Base-by-base conservation (phyloP, 1,140 invertebrate species). In the Acromyrmex heyeri region DNA sequence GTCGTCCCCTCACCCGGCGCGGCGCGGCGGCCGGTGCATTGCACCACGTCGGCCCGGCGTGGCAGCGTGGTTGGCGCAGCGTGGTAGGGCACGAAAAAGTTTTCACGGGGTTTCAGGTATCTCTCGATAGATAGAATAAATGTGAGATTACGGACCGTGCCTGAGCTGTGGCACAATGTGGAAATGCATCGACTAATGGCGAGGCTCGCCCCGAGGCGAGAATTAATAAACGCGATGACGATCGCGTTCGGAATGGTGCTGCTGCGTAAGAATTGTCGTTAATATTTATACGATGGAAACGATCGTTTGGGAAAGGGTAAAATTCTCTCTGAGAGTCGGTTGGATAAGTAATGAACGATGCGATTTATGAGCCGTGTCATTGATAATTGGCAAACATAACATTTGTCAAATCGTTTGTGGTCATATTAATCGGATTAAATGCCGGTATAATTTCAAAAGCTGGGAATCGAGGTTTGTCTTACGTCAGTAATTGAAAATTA, bases 21-120 rank as follows among this genome's bases (percentile, higher is more conserved):
- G 67, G 86, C 30, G 48, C 86, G 87, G 69, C 38, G 78, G 67
- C 82, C 81, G 88, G 88, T 86, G 69, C 87, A 86, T 86, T 89
- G 88, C 88, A 89, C 87, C 87, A 81, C 61, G 67, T 77, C 87
- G 6, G 27, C 27, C 27, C 3, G 81, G 77, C 70, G 86, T 30
- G 2, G 27, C 82, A 38, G 48, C 48, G 55, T 48, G 34, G 6
- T 38, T 8, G 34, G 7, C 8, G 67, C 79, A 8, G 67, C 69
- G 79, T 14, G 79, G 67, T 59, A 48, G 65, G 79, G 69, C 55
- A 21, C 69, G 79, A 83, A 83, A 83, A 82, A 82, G 79, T 73
- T 48, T 44, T 53, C 18, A 14, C 24, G 78, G 24, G 67, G 67
- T 82, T 82, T 73, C 79, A 72, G 79, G 38, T 55, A 70, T 82